These are phyloP conservation scores for Melanotaenia parkinsoni DNA, from an alignment of 2,797 vertebrate genomes.

Conservation along the genomic window DNA sequence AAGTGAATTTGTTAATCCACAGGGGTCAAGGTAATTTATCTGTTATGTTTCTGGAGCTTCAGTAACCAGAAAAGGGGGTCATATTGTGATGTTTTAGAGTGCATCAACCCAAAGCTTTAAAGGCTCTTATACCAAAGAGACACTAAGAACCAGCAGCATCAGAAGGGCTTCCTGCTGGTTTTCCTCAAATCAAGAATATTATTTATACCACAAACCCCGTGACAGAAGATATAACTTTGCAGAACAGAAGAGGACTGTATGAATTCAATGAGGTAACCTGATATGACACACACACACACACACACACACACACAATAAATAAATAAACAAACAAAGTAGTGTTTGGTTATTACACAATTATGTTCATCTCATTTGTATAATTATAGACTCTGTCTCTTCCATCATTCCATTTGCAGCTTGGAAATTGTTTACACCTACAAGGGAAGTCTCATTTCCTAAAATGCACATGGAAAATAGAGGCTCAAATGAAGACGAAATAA, in stretches of 20 bases:
- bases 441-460: not conserved
- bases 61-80: not conserved
- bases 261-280: not conserved
- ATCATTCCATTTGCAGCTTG: not conserved
- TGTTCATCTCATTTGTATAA: not conserved
- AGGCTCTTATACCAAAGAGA: not conserved
- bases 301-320: no score
- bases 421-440: not conserved
- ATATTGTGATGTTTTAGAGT: not conserved
- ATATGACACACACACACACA: not conserved
- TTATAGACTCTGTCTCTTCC: not conserved
- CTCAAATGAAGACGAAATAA: not conserved
- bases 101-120: not conserved
- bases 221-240: not conserved
- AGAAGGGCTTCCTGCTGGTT: not conserved
- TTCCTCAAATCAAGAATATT: not conserved
- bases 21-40: conserved; percentile 5
- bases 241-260: not conserved
- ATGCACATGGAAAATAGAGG: not conserved
- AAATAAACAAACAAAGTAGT: not conserved
- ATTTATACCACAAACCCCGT: not conserved
- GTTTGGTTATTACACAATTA: not conserved
- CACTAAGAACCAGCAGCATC: not conserved
- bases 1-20: not conserved
- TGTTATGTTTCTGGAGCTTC: conserved; percentile 1